phyloP scores from a whole-genome alignment of 1,140 invertebrate genomes.

The Ceratina australensis region DNA sequence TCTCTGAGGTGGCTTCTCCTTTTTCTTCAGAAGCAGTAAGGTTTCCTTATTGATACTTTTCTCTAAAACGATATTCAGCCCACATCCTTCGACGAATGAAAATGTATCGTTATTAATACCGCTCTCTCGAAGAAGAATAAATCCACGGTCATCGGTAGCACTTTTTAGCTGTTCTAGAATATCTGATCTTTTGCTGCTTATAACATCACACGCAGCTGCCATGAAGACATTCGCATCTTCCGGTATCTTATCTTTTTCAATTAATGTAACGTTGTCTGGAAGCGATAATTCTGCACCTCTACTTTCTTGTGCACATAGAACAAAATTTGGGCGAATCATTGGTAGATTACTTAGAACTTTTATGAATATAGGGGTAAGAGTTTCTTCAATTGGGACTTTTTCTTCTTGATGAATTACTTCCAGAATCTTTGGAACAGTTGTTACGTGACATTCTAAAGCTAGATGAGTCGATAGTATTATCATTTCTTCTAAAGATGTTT shows the following conservation, averaged over 20 bases:
- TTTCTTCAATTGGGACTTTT: conserved; percentile 72
- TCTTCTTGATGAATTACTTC: conserved; percentile 83
- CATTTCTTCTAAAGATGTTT: conserved; percentile 74
- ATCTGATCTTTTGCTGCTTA: conserved; percentile 48
- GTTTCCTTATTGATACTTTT: too few species aligned
- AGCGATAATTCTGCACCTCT: conserved; percentile 79
- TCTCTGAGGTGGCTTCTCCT: too few species aligned
- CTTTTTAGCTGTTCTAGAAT: conserved; percentile 65
- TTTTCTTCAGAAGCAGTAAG: too few species aligned
- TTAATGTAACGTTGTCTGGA: conserved; percentile 78
- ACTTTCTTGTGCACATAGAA: conserved; percentile 69
- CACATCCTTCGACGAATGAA: conserved; percentile 56
- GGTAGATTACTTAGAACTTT: conserved; percentile 83
- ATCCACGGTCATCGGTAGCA: conserved; percentile 76
- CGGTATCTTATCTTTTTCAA: conserved; percentile 83
- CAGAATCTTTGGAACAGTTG: conserved; percentile 84
- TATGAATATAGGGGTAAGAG: conserved; percentile 80
- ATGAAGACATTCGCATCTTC: conserved; percentile 81
- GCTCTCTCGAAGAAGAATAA: conserved; percentile 78
- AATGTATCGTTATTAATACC: conserved; percentile 42
- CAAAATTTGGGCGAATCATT: conserved; percentile 82
- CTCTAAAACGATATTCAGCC: conserved; percentile 68
- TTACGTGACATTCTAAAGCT: conserved; percentile 87
- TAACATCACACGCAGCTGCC: conserved; percentile 75
- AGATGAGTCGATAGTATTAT: conserved; percentile 84